Percentiles rank a stretch among this genome's conserved stretches.
These are phyloP conservation scores for Seira musarum DNA, from an alignment of 2,888 invertebrate species.

Conservation along the genomic window DNA sequence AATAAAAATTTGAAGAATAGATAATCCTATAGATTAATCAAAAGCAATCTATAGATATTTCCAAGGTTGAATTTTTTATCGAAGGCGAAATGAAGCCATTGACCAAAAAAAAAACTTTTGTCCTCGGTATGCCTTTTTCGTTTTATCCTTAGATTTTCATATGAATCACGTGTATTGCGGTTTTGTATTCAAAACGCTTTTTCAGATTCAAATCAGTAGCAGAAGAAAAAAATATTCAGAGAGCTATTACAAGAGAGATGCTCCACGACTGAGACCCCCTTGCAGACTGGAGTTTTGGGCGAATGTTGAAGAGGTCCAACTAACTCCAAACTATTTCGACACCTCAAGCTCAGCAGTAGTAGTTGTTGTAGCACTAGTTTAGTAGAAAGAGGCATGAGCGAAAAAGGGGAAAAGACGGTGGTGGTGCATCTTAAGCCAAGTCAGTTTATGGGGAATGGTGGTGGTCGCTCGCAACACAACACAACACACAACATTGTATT, in stretches of 20 bases:
- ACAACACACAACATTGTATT: no score
- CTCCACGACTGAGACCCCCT: slow-evolving; percentile 61
- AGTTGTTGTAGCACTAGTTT: slow-evolving; percentile 2
- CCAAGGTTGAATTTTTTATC: background rate
- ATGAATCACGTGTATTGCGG: no score
- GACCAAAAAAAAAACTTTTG: slow-evolving; percentile 18
- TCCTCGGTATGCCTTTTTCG: no score
- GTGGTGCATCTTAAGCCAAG: no score
- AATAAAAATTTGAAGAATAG: no score
- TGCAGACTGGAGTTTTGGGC: slow-evolving; percentile 64
- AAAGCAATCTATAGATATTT: no score
- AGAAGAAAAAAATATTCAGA: slow-evolving; percentile 55
- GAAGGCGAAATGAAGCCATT: slow-evolving; percentile 3
- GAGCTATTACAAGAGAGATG: slow-evolving; percentile 63
- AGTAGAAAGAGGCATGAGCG: no score
- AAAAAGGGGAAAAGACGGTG: no score
- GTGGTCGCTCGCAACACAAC: no score
- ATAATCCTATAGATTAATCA: no score
- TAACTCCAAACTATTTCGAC: slow-evolving; percentile 50
- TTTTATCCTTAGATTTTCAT: no score
- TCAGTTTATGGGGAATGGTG: no score
- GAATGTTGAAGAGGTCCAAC: slow-evolving; percentile 49
- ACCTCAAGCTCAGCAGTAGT: slow-evolving; percentile 21
- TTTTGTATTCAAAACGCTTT: slow-evolving; percentile 49
- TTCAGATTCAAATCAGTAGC: slow-evolving; percentile 56